Base-by-base conservation (phyloP, 1,140 invertebrate genomes). In the Drosophila ohnishii region DNA sequence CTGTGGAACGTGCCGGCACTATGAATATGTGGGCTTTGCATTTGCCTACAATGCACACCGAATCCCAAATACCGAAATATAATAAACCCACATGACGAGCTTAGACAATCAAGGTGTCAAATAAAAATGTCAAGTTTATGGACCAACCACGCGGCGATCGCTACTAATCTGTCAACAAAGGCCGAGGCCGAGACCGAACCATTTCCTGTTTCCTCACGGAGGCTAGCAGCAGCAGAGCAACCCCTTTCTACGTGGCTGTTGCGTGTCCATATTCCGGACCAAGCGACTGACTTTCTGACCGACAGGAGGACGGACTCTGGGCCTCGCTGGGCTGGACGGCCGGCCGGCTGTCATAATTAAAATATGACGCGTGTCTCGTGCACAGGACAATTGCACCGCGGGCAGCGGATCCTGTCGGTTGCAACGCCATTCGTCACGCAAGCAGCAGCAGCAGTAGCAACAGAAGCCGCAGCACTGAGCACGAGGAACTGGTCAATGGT, bases 321-420 rank as follows among this genome's bases (percentile, higher is more conserved):
- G 14, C 55, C 44, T 25, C 7, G 7, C 42, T 34, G 32, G 48
- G 30, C 30, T n/a, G 58, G 34, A 13, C 39, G 28, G 45, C 42
- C 28, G 69, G 73, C 75, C 78, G 84, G 85, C 85, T 89, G 84
- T 89, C 84, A 88, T 89, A 88, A 89, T 89, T 89, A 88, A 89
- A 88, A 89, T 89, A 89, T 89, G 84, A 88, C 84, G 85, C 85
- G 85, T 89, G 84, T 83, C 84, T 82, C 82, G 80, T 80, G 69
- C 62, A 51, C 75, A 65, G 75, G 66, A 86, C 82, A 85, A 85
- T 85, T 78, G 81, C 81, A 47, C 73, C 34, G 56, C 73, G 62
- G 73, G 44, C 47, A 40, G 32, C 45, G 30, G 45, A 25, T 66
- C 73, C 73, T 76, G 73, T 39, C 73, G 55, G 62, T 67, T 76